Evolutionary conservation across 2,888 invertebrate genomes (phyloP), one percentile per base, ranked within the genome.

Genomic region (Synergus itoensis): DNA sequence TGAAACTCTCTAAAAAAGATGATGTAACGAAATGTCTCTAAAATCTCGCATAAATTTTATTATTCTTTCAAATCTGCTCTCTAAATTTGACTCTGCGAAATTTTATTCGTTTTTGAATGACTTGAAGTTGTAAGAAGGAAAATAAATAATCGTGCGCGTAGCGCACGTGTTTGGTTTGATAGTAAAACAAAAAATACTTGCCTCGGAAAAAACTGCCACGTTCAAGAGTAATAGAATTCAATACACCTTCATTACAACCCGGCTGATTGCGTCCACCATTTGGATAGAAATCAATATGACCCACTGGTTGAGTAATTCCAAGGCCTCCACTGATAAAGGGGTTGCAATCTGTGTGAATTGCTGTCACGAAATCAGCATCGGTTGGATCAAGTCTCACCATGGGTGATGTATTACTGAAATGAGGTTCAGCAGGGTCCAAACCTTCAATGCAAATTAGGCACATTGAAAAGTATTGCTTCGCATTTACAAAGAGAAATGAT

Each of bases 361-460:
- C 95, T 88, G 98, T 98, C 0, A 99, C 98, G 90, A 96, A 98
- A 81, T 95, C 93, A 0, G 98, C 99, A 89, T 98, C 98, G 0
- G 96, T 94, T 4, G 96, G 94, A 90, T 98, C 98, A 69, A 99
- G 93, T 0, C 98, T 95, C 0, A 98, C 97, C 80, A 96, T 93
- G 0, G 95, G 94, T 60, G 96, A 95, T 0, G 97, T 96, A 87
- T 96, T 95, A 80, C 95, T 95, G 93, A 98, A 99, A 90, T 97
- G 96, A 0, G 98, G 99, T 82, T 97, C 97, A 0, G 99, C 98
- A 0, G 99, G 98, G 93, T 99, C 99, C 87, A 99, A 90, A 0
- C 94, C 95, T 92, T 86, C 53, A 83, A 84, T n/a, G 4, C 0
- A 41, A 45, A 53, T 18, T 4, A 65, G 4, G 41, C 5, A 16